Percentiles rank a stretch among this genome's conserved stretches.
phyloP scores from a whole-genome alignment of 2,797 vertebrate species.

The Pitangus sulphuratus region DNA sequence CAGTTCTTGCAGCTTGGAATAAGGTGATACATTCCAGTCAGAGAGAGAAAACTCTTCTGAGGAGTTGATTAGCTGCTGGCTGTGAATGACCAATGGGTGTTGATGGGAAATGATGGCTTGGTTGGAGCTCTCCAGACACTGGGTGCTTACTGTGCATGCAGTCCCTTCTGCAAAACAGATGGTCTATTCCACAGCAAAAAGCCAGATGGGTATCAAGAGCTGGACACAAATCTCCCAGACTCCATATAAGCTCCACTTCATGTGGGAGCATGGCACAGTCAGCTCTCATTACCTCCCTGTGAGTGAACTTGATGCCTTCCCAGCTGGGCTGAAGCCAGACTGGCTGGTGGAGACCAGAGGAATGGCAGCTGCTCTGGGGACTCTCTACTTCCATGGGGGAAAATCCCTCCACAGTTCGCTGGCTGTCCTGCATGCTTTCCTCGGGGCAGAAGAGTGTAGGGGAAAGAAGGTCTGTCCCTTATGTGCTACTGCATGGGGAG shows the following conservation, averaged over 20 bases:
- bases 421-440: accelerated
- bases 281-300: neutral
- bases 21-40: neutral
- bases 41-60: neutral
- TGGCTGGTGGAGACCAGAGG: neutral
- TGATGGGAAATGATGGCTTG: neutral
- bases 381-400: neutral
- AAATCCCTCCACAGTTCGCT: accelerated
- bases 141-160: neutral
- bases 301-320: neutral
- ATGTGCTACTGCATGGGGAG: neutral
- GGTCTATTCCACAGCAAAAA: neutral
- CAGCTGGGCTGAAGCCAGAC: neutral
- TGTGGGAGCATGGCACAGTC: accelerated
- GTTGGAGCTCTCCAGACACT: neutral
- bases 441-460: neutral
- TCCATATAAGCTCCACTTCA: neutral
- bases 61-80: neutral
- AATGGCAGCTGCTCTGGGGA: neutral
- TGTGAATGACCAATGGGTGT: neutral
- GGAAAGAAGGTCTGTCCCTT: neutral
- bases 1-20: neutral
- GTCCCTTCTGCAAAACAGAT: neutral
- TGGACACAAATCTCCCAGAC: neutral
- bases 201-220: neutral